Conservation (phyloP, 2,888 invertebrate species). For the Troilus luridus region DNA sequence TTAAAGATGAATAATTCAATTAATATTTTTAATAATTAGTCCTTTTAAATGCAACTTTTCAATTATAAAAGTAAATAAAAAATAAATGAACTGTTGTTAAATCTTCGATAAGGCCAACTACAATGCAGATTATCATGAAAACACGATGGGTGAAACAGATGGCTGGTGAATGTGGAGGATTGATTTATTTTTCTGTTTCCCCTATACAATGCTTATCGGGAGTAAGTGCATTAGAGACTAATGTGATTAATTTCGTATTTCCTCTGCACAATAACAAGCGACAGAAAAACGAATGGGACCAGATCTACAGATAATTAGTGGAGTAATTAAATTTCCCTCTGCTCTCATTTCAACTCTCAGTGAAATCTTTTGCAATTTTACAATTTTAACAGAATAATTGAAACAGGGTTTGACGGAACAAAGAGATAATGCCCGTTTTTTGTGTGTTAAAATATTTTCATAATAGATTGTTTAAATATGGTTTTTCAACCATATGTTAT, state of each 20-base stretch:
- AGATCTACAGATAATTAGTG: background rate
- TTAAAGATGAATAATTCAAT: too few relatives aligned
- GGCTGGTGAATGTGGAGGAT: too few relatives aligned
- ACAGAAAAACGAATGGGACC: background rate
- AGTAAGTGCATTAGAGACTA: background rate
- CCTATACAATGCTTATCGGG: background rate
- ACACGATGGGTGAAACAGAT: too few relatives aligned
- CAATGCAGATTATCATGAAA: too few relatives aligned
- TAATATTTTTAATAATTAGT: too few relatives aligned
- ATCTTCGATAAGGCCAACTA: too few relatives aligned
- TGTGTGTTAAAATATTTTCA: background rate
- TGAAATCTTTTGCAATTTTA: background rate
- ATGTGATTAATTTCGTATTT: background rate
- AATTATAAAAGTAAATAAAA: too few relatives aligned
- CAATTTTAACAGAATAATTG: background rate
- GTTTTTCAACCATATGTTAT: too few relatives aligned
- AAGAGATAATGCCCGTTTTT: background rate
- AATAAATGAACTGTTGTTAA: too few relatives aligned
- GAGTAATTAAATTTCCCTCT: background rate
- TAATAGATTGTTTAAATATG: too few relatives aligned
- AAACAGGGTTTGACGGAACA: background rate
- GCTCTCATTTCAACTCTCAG: background rate
- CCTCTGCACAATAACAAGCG: background rate
- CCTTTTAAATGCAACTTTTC: too few relatives aligned
- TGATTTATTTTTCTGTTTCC: background rate